A percentile compares a stretch with the other conserved stretches of the same genome.
Evolutionary conservation across 92 coral and sea anemone genomes (phyloP).

Genomic region (Parazoanthus swiftii): DNA sequence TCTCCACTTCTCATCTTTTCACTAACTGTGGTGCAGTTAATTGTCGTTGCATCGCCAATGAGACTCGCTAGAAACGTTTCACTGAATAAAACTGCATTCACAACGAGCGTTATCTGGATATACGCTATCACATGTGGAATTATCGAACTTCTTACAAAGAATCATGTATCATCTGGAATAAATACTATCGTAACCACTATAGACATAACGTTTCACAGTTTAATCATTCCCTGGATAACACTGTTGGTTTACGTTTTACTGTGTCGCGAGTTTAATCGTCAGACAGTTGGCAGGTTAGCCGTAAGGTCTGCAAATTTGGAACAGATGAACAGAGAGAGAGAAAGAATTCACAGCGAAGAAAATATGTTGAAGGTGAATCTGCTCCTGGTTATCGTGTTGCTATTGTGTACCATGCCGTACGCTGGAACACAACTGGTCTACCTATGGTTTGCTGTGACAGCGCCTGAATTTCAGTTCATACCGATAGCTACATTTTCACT

Average conservation of each 20-base stretch:
- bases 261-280: background rate
- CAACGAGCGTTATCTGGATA: background rate
- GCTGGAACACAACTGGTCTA: background rate
- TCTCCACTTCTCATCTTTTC: slow-evolving; percentile 33
- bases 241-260: background rate
- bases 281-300: background rate
- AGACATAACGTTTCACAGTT: background rate
- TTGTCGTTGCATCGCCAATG: background rate
- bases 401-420: background rate
- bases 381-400: background rate
- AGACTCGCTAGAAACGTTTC: background rate
- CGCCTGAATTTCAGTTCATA: background rate
- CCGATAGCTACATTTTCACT: background rate
- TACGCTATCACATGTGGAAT: background rate
- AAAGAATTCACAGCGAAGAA: background rate
- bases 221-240: background rate
- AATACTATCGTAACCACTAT: background rate
- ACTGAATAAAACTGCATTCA: background rate
- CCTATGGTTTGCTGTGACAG: background rate
- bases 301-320: slow-evolving; percentile 4
- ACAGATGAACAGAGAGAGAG: slow-evolving; percentile 18
- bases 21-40: background rate
- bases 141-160: background rate
- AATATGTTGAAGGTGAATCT: background rate
- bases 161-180: background rate